phyloP scores from a whole-genome alignment of 2,888 invertebrate species.

The Oscheius myriophilus region DNA sequence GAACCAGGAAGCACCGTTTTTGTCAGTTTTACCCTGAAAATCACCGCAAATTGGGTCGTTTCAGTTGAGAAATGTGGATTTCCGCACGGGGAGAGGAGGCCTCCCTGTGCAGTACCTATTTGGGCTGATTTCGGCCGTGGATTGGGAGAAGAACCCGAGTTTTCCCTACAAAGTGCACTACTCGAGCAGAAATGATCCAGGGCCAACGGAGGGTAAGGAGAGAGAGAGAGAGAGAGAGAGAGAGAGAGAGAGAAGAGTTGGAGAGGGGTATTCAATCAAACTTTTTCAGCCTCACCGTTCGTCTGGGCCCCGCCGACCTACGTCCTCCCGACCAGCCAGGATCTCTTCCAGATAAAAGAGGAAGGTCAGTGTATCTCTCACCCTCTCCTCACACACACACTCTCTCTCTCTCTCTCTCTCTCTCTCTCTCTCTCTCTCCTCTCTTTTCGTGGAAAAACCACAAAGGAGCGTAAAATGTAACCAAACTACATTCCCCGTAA shows the following conservation, averaged over 20 bases:
- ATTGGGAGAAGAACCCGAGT: slow-evolving; percentile 22
- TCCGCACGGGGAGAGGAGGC: slow-evolving; percentile 37
- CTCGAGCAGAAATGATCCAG: slow-evolving; percentile 36
- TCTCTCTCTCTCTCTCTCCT: background rate
- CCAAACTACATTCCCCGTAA: too few species aligned
- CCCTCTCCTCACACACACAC: too few species aligned
- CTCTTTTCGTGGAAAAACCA: too few species aligned
- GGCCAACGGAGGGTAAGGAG: slow-evolving; percentile 41
- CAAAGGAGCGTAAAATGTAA: too few species aligned
- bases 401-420: background rate
- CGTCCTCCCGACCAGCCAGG: slow-evolving; percentile 43
- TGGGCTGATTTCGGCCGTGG: slow-evolving; percentile 36
- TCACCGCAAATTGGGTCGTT: background rate
- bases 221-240: too few species aligned
- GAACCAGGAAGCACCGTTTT: slow-evolving; percentile 36
- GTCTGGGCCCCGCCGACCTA: slow-evolving; percentile 44
- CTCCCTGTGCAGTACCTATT: slow-evolving; percentile 32
- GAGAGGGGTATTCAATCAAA: too few species aligned
- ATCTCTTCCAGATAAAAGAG: slow-evolving; percentile 24
- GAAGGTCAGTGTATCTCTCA: slow-evolving; percentile 12
- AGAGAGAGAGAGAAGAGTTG: background rate
- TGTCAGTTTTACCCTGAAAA: slow-evolving; percentile 33
- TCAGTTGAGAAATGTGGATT: slow-evolving; percentile 31
- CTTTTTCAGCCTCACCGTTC: slow-evolving; percentile 31
- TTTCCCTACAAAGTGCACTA: slow-evolving; percentile 49